These are phyloP conservation scores for Acleris laterana DNA, from an alignment of 2,888 invertebrate genomes.

Conservation along the genomic window DNA sequence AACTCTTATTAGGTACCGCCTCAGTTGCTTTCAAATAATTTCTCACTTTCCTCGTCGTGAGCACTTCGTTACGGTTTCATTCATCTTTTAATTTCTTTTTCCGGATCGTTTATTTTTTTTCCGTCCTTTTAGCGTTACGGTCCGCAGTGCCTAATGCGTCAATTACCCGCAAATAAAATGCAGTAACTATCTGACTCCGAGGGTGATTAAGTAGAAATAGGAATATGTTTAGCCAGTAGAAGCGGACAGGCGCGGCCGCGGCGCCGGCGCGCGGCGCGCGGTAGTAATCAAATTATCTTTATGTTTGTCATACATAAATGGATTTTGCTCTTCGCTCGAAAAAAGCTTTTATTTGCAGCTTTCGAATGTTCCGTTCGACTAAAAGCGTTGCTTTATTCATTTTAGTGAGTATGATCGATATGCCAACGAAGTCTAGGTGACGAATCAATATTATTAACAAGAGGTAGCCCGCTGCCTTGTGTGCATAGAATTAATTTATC, in stretches of 20 bases:
- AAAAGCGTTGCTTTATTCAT: slow-evolving; percentile 17
- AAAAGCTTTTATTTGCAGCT: slow-evolving; percentile 25
- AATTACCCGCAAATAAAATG: slow-evolving; percentile 46
- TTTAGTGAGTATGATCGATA: neutral
- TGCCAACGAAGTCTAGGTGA: too few species aligned
- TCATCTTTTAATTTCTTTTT: slow-evolving; percentile 70
- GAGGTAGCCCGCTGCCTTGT: too few species aligned
- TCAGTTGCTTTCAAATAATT: slow-evolving; percentile 70
- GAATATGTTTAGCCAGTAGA: neutral
- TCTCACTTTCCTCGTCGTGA: slow-evolving; percentile 63
- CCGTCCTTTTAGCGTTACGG: slow-evolving; percentile 53
- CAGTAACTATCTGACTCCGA: slow-evolving; percentile 14
- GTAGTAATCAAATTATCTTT: slow-evolving; percentile 22
- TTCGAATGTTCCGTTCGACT: slow-evolving; percentile 14
- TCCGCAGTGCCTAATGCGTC: slow-evolving; percentile 57
- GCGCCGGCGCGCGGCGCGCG: neutral
- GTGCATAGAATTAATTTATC: too few species aligned
- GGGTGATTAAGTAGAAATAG: slow-evolving; percentile 6
- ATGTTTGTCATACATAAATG: slow-evolving; percentile 22
- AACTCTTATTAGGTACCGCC: slow-evolving; percentile 63
- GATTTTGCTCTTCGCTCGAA: slow-evolving; percentile 20
- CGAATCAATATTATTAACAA: too few species aligned
- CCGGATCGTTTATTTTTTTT: slow-evolving; percentile 61
- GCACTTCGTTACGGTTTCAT: slow-evolving; percentile 68
- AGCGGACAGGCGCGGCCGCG: neutral